Conservation (phyloP, 2,113 vertebrate genomes). For the Sciurus niger region DNA sequence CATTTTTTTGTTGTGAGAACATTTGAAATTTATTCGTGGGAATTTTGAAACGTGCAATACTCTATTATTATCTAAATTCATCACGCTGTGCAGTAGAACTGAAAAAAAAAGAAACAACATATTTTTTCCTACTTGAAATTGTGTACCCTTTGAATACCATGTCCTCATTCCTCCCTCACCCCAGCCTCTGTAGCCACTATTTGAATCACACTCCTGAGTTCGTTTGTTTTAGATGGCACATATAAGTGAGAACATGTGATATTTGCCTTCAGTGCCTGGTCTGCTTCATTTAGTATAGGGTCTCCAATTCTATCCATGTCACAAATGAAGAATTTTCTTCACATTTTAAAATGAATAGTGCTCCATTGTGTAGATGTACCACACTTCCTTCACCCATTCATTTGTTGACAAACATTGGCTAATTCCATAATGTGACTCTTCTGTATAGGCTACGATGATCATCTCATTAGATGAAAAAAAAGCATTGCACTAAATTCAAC, state of each 20-base stretch:
- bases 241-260: not conserved
- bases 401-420: not conserved
- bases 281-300: not conserved
- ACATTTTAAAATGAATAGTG: not conserved
- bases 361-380: not conserved
- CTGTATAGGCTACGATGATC: not conserved
- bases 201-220: not conserved
- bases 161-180: not conserved
- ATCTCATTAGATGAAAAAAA: not conserved
- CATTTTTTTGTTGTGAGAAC: slow-evolving; percentile 45
- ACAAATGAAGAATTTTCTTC: not conserved
- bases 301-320: not conserved
- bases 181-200: not conserved
- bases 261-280: not conserved
- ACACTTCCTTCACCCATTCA: not conserved
- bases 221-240: not conserved
- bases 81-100: slow-evolving; percentile 9
- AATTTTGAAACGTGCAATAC: slow-evolving; percentile 34
- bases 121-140: not conserved
- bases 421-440: not conserved
- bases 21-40: slow-evolving; percentile 55
- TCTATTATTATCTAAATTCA: not conserved
- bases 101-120: not conserved
- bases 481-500: not conserved
- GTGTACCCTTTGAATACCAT: not conserved